phyloP scores from a whole-genome alignment of 2,797 vertebrate genomes.

The Cryptoblepharus egeriae region DNA sequence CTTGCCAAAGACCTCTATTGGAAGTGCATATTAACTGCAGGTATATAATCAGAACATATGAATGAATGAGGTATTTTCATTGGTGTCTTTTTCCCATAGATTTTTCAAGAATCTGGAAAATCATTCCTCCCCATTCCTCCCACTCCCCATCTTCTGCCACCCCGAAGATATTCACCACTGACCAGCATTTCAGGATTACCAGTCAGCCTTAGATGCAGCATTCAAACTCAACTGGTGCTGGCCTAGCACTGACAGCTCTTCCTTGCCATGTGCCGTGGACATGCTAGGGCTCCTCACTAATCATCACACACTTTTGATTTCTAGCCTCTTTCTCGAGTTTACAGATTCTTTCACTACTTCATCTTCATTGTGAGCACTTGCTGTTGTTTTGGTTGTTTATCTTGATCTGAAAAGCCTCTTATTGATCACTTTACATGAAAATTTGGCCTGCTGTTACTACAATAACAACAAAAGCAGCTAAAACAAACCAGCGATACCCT shows the following conservation, averaged over 20 bases:
- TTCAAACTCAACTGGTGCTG: too few species aligned
- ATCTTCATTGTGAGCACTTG: not conserved
- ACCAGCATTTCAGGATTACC: too few species aligned
- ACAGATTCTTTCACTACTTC: not conserved
- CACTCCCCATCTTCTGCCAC: too few species aligned
- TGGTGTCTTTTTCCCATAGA: not conserved
- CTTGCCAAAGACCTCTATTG: slow-evolving; percentile 74
- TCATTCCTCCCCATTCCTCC: too few species aligned
- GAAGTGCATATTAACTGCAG: slow-evolving; percentile 77
- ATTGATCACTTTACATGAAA: too few species aligned
- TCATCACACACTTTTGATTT: not conserved
- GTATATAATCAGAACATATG: slow-evolving; percentile 55
- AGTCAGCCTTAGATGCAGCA: too few species aligned
- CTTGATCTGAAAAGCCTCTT: not conserved
- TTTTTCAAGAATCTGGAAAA: not conserved
- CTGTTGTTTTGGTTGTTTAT: not conserved
- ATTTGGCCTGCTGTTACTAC: too few species aligned
- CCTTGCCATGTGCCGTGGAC: too few species aligned
- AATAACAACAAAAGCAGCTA: too few species aligned
- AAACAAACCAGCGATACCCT: not conserved
- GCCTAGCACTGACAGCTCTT: too few species aligned
- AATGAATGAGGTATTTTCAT: not conserved
- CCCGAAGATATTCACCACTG: too few species aligned
- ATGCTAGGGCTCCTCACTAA: too few species aligned
- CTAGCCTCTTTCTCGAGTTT: not conserved